Evolutionary conservation across 2,888 invertebrate genomes (phyloP).

Genomic region (Acanthoscelides obtectus): DNA sequence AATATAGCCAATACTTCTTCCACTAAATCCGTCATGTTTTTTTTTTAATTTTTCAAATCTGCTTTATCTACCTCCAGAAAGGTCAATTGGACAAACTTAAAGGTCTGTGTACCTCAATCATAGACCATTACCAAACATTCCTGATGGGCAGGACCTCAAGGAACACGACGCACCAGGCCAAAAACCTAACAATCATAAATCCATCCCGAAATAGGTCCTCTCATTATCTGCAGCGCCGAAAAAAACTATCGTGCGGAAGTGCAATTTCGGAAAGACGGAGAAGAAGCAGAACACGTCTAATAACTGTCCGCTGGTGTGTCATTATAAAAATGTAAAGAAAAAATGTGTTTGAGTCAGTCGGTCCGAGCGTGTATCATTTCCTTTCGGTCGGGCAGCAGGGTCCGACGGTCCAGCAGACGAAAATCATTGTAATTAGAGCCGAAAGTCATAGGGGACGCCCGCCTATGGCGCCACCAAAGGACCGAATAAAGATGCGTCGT

Average conservation of each 20-base stretch:
- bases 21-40: too few relatives aligned
- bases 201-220: neutral
- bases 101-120: too few relatives aligned
- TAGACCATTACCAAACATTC: too few relatives aligned
- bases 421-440: neutral
- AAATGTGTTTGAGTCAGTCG: neutral
- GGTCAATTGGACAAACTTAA: too few relatives aligned
- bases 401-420: neutral
- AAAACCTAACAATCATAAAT: neutral
- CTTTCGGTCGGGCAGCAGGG: neutral
- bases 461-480: neutral
- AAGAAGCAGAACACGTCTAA: constrained; percentile 21
- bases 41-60: too few relatives aligned
- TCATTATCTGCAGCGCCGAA: neutral
- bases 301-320: constrained; percentile 11
- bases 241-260: constrained; percentile 19
- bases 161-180: neutral
- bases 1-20: too few relatives aligned
- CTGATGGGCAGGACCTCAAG: neutral
- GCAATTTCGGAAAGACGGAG: constrained; percentile 20
- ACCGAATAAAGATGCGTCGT: neutral
- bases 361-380: neutral
- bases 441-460: neutral
- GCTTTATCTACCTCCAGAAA: too few relatives aligned
- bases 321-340: neutral